phyloP scores from a whole-genome alignment of 2,888 invertebrate species.

The Meiosimyza platycephala region DNA sequence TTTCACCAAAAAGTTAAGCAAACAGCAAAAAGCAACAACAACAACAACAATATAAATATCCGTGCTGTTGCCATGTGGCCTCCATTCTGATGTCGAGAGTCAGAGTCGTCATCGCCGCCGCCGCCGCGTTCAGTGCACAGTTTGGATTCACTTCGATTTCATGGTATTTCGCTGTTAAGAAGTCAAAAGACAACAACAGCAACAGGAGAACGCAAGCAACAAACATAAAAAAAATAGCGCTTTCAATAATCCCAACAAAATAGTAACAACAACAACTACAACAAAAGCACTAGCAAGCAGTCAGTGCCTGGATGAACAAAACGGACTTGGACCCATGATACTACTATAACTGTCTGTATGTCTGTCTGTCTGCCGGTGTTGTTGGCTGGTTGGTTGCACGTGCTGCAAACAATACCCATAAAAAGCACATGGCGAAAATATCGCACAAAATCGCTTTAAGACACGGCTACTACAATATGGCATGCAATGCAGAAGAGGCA shows the following conservation, averaged over 20 bases:
- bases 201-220: not conserved
- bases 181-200: slow-evolving; percentile 28
- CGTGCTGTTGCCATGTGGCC: slow-evolving; percentile 28
- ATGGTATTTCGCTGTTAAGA: slow-evolving; percentile 28
- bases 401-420: slow-evolving; percentile 31
- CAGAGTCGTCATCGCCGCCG: not conserved
- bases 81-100: not conserved
- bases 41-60: too few species aligned
- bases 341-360: not conserved
- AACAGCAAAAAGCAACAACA: not conserved
- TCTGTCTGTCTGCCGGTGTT: not conserved
- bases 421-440: slow-evolving; percentile 29
- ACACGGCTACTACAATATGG: slow-evolving; percentile 13
- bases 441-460: slow-evolving; percentile 27
- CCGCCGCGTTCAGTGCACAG: too few species aligned
- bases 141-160: slow-evolving; percentile 24
- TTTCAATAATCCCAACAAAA: too few species aligned
- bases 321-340: not conserved
- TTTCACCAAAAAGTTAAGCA: slow-evolving; percentile 17
- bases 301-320: not conserved
- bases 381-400: slow-evolving; percentile 22
- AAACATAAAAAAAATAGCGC: not conserved
- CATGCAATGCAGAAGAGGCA: slow-evolving; percentile 20
- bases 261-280: not conserved
- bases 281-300: not conserved